Base-by-base conservation (phyloP, 1,140 invertebrate genomes). In the Drosophila mauritiana region DNA sequence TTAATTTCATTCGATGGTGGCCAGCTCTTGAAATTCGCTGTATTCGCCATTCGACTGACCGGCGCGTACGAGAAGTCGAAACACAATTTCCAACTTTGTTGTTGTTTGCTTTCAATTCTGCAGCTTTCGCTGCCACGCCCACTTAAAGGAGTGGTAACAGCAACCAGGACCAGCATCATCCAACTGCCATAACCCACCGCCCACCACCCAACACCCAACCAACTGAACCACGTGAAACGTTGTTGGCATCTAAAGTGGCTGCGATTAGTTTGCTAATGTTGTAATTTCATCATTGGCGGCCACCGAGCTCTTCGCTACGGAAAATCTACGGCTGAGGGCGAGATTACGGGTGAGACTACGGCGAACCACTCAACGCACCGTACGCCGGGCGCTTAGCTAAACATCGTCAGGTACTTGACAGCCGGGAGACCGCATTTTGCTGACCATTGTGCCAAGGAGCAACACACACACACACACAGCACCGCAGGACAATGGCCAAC, bases 221-320 rank as follows among this genome's bases (percentile, higher is more conserved):
- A 46, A 7, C 11, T n/a, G 45, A 13, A 25, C 13, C 46, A 48
- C 48, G 45, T 39, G 65, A 56, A 73, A 86, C 83, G 78, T 79
- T 78, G 63, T 52, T 65, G 61, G 84, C 84, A 89, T 89, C 84
- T 89, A 89, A 89, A 89, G 84, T 89, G 84, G 84, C 76, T 89
- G 80, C 84, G 84, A 89, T 89, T 89, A 89, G 84, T 89, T 89
- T 89, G 84, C 80, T 89, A 89, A 89, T 89, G 84, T 89, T 89
- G 80, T 89, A 89, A 89, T 89, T 89, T 89, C 84, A 89, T 89
- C 84, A 89, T 89, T 80, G 84, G 43, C 51, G 58, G 51, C 55
- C 54, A 45, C 8, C 36, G 42, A 34, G 42, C 31, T 20, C 46
- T 4, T 15, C 5, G 37, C 34, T 20, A 22, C 22, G 36, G 22